These are phyloP conservation scores for Halcyon badia DNA, from an alignment of 2,797 vertebrate species.

Conservation along the genomic window DNA sequence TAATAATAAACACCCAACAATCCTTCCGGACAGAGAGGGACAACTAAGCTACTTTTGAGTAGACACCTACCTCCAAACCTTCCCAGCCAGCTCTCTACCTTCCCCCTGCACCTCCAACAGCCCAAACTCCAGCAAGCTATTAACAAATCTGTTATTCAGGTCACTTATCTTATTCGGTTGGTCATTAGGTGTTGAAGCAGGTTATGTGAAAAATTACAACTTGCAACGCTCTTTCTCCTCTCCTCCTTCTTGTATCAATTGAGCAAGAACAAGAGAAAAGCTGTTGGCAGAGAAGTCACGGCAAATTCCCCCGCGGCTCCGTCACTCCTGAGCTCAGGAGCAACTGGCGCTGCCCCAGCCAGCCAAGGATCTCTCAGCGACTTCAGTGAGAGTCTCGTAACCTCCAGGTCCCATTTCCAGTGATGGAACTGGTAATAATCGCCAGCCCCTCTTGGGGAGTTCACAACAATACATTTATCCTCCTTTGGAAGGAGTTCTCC, in stretches of 20 bases:
- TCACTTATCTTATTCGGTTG: not conserved
- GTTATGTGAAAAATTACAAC: not conserved
- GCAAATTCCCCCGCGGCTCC: not conserved
- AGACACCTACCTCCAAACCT: not conserved
- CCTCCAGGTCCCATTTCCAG: not conserved
- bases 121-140: not conserved
- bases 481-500: not conserved
- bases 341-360: not conserved
- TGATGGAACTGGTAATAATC: conserved; percentile 18
- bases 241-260: not conserved
- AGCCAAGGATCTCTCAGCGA: not conserved
- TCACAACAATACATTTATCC: conserved; percentile 14
- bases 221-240: not conserved
- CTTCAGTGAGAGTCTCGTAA: not conserved
- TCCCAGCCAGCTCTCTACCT: not conserved
- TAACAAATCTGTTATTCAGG: not conserved
- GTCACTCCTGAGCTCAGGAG: not conserved
- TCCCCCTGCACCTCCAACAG: not conserved
- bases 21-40: not conserved
- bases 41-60: not conserved
- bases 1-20: not conserved
- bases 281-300: not conserved
- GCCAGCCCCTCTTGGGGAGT: not conserved
- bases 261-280: not conserved
- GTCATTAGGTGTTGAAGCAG: not conserved